Evolutionary conservation across 2,113 vertebrate genomes (phyloP).

Genomic region (Salvator merianae): DNA sequence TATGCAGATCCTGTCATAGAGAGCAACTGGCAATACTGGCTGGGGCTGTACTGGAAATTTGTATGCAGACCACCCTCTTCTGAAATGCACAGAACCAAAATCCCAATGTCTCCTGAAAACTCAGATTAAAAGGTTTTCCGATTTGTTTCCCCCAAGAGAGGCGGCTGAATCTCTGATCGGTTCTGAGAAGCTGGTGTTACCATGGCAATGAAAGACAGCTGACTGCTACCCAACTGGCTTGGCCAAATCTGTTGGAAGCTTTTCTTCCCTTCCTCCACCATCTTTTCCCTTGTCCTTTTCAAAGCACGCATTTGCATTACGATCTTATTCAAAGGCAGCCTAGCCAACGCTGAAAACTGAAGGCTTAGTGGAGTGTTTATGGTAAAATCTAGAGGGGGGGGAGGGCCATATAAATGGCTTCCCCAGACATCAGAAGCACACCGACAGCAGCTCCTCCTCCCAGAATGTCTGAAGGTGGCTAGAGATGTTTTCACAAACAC

Average conservation of each 20-base stretch:
- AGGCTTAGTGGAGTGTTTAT: background rate
- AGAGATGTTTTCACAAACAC: too few species aligned
- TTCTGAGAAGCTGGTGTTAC: conserved; percentile 52
- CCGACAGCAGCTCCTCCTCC: too few species aligned
- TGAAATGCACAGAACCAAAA: conserved; percentile 4
- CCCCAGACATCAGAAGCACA: too few species aligned
- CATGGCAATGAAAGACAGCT: conserved; percentile 42
- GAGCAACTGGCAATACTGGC: background rate
- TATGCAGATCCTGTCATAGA: too few species aligned
- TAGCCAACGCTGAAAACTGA: background rate
- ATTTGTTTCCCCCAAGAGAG: conserved; percentile 29
- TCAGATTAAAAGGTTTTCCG: conserved; percentile 1
- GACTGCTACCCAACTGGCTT: background rate
- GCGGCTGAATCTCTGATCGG: conserved; percentile 7
- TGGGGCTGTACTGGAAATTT: background rate
- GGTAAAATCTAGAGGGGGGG: background rate
- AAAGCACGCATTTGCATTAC: background rate
- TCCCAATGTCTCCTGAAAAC: background rate
- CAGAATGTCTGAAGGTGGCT: too few species aligned
- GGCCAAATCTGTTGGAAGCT: background rate
- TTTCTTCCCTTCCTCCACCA: too few species aligned
- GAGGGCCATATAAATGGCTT: too few species aligned
- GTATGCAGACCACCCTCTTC: background rate
- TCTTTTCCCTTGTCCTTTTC: conserved; percentile 11
- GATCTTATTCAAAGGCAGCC: background rate